Evolutionary conservation across 2,797 vertebrate species (phyloP).

Genomic region (Sebastolobus altivelis): DNA sequence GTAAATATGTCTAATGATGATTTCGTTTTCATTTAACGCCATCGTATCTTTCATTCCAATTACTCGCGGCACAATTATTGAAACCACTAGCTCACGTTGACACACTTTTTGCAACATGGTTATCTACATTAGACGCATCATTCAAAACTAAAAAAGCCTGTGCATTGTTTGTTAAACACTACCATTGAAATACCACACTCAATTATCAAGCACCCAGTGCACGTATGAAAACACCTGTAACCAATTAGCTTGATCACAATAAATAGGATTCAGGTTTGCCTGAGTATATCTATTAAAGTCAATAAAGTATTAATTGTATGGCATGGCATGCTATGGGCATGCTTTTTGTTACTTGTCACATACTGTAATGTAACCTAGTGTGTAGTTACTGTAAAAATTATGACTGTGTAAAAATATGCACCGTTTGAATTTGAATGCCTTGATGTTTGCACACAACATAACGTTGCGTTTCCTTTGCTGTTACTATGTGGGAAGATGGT

Average conservation of each 20-base stretch:
- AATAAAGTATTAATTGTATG: background rate
- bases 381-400: background rate
- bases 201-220: no score
- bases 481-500: background rate
- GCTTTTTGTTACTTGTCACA: background rate
- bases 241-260: no score
- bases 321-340: background rate
- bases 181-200: no score
- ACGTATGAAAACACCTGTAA: no score
- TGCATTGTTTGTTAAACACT: no score
- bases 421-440: background rate
- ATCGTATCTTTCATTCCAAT: background rate
- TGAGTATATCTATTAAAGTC: background rate
- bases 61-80: no score
- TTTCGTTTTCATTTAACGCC: background rate
- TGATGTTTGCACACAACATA: background rate
- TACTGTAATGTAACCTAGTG: background rate
- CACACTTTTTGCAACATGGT: no score
- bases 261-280: no score
- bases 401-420: background rate
- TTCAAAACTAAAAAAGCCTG: no score
- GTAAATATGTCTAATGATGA: background rate
- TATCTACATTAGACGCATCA: no score
- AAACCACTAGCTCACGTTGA: no score
- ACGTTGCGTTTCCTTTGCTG: background rate